Evolutionary conservation across 2,888 invertebrate species (phyloP), one percentile per base, ranked within the genome.

Genomic region (Synergus gifuensis): DNA sequence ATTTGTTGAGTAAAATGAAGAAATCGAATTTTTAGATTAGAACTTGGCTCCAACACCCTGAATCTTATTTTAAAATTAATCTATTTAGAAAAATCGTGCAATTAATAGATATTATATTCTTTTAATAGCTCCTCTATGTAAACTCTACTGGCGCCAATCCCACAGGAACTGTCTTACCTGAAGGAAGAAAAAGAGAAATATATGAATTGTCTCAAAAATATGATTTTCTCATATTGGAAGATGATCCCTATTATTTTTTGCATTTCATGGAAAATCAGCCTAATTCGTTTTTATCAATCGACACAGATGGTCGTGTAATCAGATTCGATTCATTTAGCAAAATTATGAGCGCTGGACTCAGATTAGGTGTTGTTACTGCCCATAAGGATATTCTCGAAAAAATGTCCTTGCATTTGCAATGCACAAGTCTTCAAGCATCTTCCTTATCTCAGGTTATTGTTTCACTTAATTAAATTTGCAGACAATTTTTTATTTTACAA

Each of bases 61-160:
- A 22, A 22, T 16, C n/a, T 40, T 79, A 40, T 22, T 76, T 14
- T 0, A n/a, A 46, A 54, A 28, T 54, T 28, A 28, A 28, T 28
- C 28, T 28, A 28, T 28, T 28, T 28, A 28, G 28, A 28, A 28
- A 28, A 28, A 1, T 28, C 0, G 2, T 28, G 28, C 28, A 28
- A 28, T 28, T 28, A 28, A 28, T 28, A 28, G 28, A 28, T 28
- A 63, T 0, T 36, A 36, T 28, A 22, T 14, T 78, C 88, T 94
- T 95, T 93, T 95, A 95, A 0, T 95, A 95, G 92, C 87, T 95
- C 78, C 89, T 97, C 81, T 97, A 96, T 91, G 90, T 95, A 3
- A 96, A 96, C 86, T 96, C 97, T 0, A 96, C 95, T 14, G 96
- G 95, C 1, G 94, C 94, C 36, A 97, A 97, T 89, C 97, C 97